Evolutionary conservation across 2,113 vertebrate genomes (phyloP).

Genomic region (Oceanodroma tethys): DNA sequence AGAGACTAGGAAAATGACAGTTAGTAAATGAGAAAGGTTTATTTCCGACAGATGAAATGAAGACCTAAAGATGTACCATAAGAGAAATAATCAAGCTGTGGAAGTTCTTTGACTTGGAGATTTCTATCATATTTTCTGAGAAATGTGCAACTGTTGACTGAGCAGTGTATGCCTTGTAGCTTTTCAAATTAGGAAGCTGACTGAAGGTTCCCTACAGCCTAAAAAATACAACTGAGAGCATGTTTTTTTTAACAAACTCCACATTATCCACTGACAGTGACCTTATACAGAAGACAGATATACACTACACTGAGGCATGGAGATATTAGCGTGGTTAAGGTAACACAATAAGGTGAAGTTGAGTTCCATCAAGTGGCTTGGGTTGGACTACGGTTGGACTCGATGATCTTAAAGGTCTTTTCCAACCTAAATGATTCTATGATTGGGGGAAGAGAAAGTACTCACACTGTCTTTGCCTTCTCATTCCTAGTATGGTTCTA

Average conservation of each 20-base stretch:
- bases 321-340: neutral
- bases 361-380: neutral
- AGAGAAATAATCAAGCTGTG: neutral
- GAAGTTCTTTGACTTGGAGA: neutral
- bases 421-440: too few relatives aligned
- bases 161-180: neutral
- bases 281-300: neutral
- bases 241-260: neutral
- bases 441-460: neutral
- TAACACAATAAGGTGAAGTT: neutral
- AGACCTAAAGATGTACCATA: neutral
- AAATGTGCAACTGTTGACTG: neutral
- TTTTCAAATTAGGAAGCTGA: neutral
- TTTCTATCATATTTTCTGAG: neutral
- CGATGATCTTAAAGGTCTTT: too few relatives aligned
- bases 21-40: neutral
- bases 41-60: neutral
- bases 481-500: neutral
- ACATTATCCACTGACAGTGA: neutral
- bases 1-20: neutral
- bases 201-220: neutral
- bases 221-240: neutral
- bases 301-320: neutral
- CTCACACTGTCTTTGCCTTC: neutral
- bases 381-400: too few relatives aligned